A percentile compares a stretch with the other conserved stretches of the same genome.
Evolutionary conservation across 2,113 vertebrate species (phyloP).

Genomic region (Sciurus niger): DNA sequence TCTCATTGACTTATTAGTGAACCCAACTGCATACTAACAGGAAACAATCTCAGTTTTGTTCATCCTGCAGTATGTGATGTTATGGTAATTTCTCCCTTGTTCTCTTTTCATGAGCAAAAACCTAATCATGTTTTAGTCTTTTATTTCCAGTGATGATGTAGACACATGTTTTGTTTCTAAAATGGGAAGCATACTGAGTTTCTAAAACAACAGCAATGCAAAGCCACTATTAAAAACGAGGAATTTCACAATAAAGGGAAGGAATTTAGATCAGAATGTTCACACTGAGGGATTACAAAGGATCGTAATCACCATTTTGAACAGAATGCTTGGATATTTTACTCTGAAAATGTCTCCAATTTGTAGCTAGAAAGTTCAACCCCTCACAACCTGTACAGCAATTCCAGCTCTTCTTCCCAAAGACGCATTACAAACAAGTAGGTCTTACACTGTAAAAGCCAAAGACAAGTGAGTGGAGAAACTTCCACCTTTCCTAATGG

Average conservation of each 20-base stretch:
- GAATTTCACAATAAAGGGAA: neutral
- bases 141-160: slow-evolving; percentile 21
- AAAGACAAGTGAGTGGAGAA: neutral
- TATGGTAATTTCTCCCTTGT: neutral
- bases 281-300: neutral
- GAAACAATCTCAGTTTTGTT: neutral
- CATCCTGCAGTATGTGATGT: neutral
- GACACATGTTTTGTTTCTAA: neutral
- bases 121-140: neutral
- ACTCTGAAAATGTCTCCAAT: neutral
- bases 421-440: neutral
- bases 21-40: neutral
- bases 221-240: slow-evolving; percentile 38
- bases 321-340: slow-evolving; percentile 29
- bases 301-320: neutral
- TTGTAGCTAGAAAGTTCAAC: neutral
- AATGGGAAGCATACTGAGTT: slow-evolving; percentile 14
- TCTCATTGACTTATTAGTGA: neutral
- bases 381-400: neutral
- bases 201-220: slow-evolving; percentile 43
- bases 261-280: slow-evolving; percentile 10
- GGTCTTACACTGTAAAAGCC: neutral
- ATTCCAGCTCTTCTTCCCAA: neutral
- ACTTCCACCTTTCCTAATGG: neutral
- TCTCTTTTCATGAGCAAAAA: slow-evolving; percentile 42